These are phyloP conservation scores for Metallyticus violacea DNA, from an alignment of 2,888 invertebrate genomes.

Conservation along the genomic window DNA sequence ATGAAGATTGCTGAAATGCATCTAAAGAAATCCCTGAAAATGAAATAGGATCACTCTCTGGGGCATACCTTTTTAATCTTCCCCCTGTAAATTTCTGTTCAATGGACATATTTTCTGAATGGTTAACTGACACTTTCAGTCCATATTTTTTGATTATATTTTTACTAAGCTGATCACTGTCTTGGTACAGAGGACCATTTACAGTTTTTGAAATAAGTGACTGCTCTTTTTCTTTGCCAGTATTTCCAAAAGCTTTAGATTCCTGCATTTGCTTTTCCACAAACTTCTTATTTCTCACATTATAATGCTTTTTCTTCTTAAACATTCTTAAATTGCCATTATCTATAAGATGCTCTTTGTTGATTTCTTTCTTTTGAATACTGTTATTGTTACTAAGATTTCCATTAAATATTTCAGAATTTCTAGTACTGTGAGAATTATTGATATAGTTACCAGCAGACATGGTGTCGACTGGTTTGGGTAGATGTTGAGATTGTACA, in stretches of 20 bases:
- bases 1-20: not conserved
- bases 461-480: not conserved
- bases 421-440: not conserved
- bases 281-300: not conserved
- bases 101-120: not conserved
- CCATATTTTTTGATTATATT: not conserved
- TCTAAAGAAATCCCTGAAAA: not conserved
- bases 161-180: not conserved
- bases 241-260: not conserved
- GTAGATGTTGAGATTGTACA: not conserved
- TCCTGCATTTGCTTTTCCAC: not conserved
- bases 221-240: not conserved
- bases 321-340: not conserved
- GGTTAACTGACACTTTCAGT: not conserved
- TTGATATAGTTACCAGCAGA: not conserved
- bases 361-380: not conserved
- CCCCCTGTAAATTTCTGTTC: not conserved
- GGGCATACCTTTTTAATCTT: not conserved
- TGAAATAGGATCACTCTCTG: not conserved
- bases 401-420: not conserved
- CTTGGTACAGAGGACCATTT: not conserved
- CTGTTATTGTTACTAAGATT: not conserved
- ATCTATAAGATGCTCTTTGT: not conserved
- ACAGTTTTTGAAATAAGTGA: not conserved
- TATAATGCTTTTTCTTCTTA: not conserved